Percentiles rank a stretch among this genome's conserved stretches.
Evolutionary conservation across 2,797 vertebrate species (phyloP).

Genomic region (Aselliscus stoliczkanus): DNA sequence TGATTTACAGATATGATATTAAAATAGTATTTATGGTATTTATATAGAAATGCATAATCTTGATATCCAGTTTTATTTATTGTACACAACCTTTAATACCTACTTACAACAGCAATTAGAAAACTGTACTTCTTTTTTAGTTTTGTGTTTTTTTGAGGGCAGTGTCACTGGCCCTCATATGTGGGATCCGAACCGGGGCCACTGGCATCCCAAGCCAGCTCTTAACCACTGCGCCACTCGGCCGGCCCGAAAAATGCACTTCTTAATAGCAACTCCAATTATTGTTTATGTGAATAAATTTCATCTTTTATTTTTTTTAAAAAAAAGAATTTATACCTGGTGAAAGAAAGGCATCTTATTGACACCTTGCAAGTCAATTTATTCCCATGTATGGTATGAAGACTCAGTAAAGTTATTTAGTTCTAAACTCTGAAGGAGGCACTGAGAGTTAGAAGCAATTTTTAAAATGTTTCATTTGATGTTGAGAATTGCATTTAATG

Average conservation of each 20-base stretch:
- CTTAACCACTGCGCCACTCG: too few relatives aligned
- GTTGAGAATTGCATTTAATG: neutral
- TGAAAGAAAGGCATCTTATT: constrained; percentile 1
- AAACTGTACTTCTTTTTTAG: too few relatives aligned
- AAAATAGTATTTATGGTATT: neutral
- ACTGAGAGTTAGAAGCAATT: neutral
- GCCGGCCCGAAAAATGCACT: too few relatives aligned
- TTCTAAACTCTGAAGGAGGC: constrained; percentile 25
- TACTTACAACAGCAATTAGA: neutral
- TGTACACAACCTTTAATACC: neutral
- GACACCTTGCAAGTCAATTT: neutral
- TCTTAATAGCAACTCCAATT: neutral
- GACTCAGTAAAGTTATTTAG: neutral
- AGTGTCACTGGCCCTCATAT: too few relatives aligned
- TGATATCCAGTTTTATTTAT: neutral
- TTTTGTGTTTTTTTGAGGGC: too few relatives aligned
- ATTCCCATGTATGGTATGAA: neutral
- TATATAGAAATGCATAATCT: neutral
- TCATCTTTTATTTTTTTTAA: constrained; percentile 36
- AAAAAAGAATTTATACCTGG: neutral
- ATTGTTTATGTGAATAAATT: constrained; percentile 50
- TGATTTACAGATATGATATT: neutral
- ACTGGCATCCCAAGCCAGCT: too few relatives aligned
- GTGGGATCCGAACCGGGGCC: too few relatives aligned
- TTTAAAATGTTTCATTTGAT: constrained; percentile 26